Evolutionary conservation across 2,797 vertebrate species (phyloP).

Genomic region (Melanotaenia nigrans): DNA sequence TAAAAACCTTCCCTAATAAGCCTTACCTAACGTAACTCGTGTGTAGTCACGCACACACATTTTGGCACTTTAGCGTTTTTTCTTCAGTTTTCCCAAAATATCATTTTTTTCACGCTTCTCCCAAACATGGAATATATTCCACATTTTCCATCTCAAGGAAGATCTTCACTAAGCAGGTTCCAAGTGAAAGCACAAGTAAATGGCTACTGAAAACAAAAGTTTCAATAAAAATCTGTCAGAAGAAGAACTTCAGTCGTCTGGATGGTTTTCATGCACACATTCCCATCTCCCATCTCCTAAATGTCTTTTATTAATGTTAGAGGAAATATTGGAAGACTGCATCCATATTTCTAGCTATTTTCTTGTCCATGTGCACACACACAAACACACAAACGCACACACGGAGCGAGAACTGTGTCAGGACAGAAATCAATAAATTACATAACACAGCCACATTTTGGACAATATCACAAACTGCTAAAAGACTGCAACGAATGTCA

Average conservation of each 20-base stretch:
- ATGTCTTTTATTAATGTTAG: not conserved
- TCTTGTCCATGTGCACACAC: not conserved
- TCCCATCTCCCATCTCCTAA: not conserved
- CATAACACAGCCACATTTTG: not conserved
- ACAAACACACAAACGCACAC: not conserved
- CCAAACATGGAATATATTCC: not conserved
- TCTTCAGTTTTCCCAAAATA: not conserved
- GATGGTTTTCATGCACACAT: not conserved
- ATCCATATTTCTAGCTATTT: not conserved
- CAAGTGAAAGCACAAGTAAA: not conserved
- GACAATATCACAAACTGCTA: not conserved
- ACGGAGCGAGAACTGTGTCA: not conserved
- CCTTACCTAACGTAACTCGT: not conserved
- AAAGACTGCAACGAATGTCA: not conserved
- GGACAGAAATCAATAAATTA: not conserved
- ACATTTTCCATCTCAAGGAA: slow-evolving; percentile 4
- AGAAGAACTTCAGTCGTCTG: not conserved
- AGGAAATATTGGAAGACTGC: not conserved
- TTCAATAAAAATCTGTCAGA: not conserved
- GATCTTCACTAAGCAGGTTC: not conserved
- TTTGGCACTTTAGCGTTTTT: not conserved
- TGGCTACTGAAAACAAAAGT: not conserved
- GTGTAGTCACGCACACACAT: not conserved
- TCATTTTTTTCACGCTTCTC: not conserved
- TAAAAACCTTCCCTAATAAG: not conserved